These are phyloP conservation scores for Poecile atricapillus DNA, from an alignment of 2,113 vertebrate species.

Conservation along the genomic window DNA sequence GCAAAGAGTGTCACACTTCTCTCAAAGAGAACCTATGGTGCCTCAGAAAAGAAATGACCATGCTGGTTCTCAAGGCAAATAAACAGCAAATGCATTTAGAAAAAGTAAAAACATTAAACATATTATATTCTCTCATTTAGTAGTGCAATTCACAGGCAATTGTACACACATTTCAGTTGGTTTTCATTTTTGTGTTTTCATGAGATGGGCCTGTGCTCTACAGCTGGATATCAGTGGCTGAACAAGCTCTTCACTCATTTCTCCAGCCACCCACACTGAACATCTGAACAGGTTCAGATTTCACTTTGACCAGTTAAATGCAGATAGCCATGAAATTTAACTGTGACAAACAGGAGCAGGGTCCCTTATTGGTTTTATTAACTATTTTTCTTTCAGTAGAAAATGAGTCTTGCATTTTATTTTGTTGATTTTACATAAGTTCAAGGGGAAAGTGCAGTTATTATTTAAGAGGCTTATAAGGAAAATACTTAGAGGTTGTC, in stretches of 20 bases:
- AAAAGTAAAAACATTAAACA: neutral
- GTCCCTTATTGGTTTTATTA: neutral
- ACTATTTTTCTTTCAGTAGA: neutral
- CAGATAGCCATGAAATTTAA: neutral
- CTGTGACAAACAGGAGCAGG: neutral
- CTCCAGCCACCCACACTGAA: neutral
- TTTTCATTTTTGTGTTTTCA: neutral
- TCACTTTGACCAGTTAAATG: neutral
- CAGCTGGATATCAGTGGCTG: neutral
- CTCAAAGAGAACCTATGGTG: neutral
- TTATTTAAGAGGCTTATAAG: neutral
- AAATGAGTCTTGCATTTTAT: neutral
- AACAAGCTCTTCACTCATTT: neutral
- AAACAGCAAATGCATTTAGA: neutral
- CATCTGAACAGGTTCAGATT: neutral
- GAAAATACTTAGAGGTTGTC: neutral
- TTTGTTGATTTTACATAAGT: neutral
- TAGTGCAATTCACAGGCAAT: neutral
- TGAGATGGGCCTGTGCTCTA: neutral
- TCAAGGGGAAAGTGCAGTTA: neutral
- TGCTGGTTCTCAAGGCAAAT: neutral
- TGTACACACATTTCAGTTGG: neutral
- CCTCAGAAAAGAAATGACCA: neutral
- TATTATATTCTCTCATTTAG: neutral
- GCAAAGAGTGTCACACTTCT: neutral